Evolutionary conservation across 2,113 vertebrate species (phyloP).

Genomic region (Dinomys branickii): DNA sequence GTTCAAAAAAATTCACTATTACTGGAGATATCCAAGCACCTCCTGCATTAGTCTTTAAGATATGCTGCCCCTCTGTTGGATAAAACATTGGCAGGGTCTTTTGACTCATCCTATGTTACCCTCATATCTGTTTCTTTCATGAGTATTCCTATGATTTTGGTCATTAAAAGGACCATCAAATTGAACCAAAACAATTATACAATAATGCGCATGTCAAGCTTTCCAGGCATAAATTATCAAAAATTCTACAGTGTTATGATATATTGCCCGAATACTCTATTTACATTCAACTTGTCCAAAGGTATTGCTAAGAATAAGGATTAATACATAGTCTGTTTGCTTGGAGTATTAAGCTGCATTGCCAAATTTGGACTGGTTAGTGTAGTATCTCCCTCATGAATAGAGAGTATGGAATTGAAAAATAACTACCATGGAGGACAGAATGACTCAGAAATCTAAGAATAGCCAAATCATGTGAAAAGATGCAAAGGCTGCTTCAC

Average conservation of each 20-base stretch:
- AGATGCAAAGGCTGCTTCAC: slow-evolving; percentile 54
- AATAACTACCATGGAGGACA: slow-evolving; percentile 62
- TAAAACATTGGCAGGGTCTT: slow-evolving; percentile 46
- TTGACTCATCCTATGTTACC: slow-evolving; percentile 44
- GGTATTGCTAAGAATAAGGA: slow-evolving; percentile 66
- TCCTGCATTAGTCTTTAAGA: neutral
- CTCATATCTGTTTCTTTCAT: slow-evolving; percentile 59
- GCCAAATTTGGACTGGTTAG: slow-evolving; percentile 60
- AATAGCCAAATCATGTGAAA: slow-evolving; percentile 75
- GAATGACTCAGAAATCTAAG: slow-evolving; percentile 78
- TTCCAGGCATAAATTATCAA: slow-evolving; percentile 60
- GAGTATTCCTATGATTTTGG: slow-evolving; percentile 65
- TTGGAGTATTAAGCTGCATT: slow-evolving; percentile 48
- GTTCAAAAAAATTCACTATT: neutral
- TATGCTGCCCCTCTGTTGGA: neutral
- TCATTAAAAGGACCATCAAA: slow-evolving; percentile 64
- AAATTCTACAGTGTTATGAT: slow-evolving; percentile 25
- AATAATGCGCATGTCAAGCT: slow-evolving; percentile 59
- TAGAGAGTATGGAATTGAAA: slow-evolving; percentile 72
- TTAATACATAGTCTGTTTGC: slow-evolving; percentile 70
- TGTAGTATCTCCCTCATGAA: slow-evolving; percentile 65
- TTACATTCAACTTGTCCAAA: slow-evolving; percentile 67
- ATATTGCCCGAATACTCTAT: slow-evolving; percentile 54
- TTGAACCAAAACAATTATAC: slow-evolving; percentile 67
- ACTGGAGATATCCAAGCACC: neutral